phyloP scores from a whole-genome alignment of 1,140 invertebrate species.

The Bradynema listronoti region DNA sequence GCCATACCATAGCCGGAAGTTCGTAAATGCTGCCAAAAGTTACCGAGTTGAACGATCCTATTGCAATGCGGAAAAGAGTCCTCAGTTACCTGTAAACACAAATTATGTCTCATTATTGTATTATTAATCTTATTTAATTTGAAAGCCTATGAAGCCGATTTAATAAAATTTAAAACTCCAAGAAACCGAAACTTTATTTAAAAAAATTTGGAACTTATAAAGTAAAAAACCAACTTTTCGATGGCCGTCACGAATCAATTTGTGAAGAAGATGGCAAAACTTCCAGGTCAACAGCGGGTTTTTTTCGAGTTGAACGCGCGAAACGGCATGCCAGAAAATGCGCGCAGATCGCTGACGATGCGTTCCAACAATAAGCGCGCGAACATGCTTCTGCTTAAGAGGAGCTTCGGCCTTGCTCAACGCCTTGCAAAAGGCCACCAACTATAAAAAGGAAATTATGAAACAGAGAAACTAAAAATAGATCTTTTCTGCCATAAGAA shows the following conservation, averaged over 20 bases:
- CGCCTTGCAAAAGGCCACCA: conserved; percentile 52
- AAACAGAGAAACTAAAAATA: too few relatives aligned
- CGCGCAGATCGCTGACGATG: conserved; percentile 51
- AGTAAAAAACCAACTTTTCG: conserved; percentile 27
- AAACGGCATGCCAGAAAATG: conserved; percentile 53
- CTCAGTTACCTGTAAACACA: conserved; percentile 7
- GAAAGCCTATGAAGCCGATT: too few relatives aligned
- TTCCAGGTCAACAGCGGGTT: conserved; percentile 88
- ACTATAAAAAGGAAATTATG: conserved; percentile 33
- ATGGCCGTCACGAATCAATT: conserved; percentile 87
- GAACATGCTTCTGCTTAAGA: conserved; percentile 56
- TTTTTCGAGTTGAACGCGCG: conserved; percentile 54
- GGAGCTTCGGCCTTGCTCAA: conserved; percentile 53
- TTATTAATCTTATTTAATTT: not conserved
- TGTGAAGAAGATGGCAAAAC: conserved; percentile 93
- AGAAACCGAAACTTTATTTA: not conserved
- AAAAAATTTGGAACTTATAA: too few relatives aligned
- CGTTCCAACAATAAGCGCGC: conserved; percentile 53
- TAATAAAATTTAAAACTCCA: not conserved
- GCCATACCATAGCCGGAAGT: conserved; percentile 49
- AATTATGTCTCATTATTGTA: not conserved
- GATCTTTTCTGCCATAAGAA: too few relatives aligned
- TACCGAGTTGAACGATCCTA: conserved; percentile 43
- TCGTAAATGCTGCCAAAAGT: conserved; percentile 56
- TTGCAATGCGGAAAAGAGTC: conserved; percentile 29